Base-by-base conservation (phyloP, 2,113 vertebrate species). In the Atherinomorus stipes region DNA sequence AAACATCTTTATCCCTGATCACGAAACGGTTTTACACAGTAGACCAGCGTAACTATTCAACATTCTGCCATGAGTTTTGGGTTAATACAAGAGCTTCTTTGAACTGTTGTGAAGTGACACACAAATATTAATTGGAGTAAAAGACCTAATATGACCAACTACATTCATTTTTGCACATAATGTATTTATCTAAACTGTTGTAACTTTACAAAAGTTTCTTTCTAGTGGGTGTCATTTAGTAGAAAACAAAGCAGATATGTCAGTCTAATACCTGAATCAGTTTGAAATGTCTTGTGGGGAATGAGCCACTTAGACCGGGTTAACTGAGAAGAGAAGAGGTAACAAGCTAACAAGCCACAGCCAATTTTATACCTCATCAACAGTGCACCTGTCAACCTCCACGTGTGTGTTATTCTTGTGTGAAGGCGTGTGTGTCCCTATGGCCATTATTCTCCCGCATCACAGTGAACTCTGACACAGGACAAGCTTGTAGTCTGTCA, bases 401-500 rank as follows among this genome's bases (percentile, higher is more conserved):
- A 28, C 34, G 45, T 34, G 34, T 51, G 50, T 53, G 16, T 21
- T 26, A 7, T 56, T 50, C 5, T 21, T 38, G 15, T 50, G 28
- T 64, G 52, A n/a, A 10, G 19, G n/a, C 19, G 1, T 44, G 42
- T 40, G 57, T 64, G 56, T 56, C 3, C 19, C 18, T 26, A 12
- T 54, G 44, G 26, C 61, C 58, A 47, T 69, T 65, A 75, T 64
- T 69, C 69, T 62, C 45, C 52, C 38, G 56, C 50, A 52, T 76
- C 49, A 34, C 49, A 50, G 28, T 45, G 61, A 70, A 58, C 42
- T 85, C 56, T 76, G 64, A 79, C 87, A 83, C 61, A 11, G 37
- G 53, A 83, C 81, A 78, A 62, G 71, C 80, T 84, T 59, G 74
- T 83, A 44, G 76, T 76, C 85, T 74, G 77, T 85, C 82, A 81